Evolutionary conservation across 2,113 vertebrate genomes (phyloP).

Genomic region (Heteronetta atricapilla): DNA sequence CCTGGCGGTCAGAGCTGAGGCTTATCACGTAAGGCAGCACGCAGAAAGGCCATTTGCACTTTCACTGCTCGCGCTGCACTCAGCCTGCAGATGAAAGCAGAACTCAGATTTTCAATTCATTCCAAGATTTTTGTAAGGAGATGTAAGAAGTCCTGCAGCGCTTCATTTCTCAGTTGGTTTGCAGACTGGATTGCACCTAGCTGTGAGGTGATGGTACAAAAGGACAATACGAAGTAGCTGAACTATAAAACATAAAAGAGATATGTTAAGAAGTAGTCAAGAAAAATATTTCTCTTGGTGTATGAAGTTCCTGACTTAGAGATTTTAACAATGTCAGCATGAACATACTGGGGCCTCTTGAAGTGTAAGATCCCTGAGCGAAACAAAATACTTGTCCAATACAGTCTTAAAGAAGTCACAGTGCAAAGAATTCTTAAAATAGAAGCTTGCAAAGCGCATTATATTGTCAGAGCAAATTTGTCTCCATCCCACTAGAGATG

Average conservation of each 20-base stretch:
- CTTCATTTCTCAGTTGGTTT: not conserved
- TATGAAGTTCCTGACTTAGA: fast-evolving
- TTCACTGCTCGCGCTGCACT: not conserved
- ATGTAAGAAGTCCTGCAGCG: not conserved
- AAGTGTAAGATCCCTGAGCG: not conserved
- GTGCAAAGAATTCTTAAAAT: constrained; percentile 55
- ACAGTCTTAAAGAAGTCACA: not conserved
- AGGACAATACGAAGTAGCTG: not conserved
- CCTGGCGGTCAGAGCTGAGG: not conserved
- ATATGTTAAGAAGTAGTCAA: not conserved
- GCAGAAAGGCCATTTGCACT: not conserved
- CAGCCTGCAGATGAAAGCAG: not conserved
- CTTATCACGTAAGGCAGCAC: not conserved
- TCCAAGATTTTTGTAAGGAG: not conserved
- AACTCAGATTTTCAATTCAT: fast-evolving
- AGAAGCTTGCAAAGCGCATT: constrained; percentile 44
- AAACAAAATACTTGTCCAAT: constrained; percentile 33
- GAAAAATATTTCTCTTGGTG: not conserved
- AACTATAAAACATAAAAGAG: not conserved
- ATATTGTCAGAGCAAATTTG: constrained; percentile 59
- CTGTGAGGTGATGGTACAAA: not conserved
- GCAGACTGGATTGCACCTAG: not conserved
- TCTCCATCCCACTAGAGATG: constrained; percentile 14
- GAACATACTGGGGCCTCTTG: not conserved
- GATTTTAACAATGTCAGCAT: not conserved